phyloP scores from a whole-genome alignment of 2,888 invertebrate species.

The Lithodes maja region DNA sequence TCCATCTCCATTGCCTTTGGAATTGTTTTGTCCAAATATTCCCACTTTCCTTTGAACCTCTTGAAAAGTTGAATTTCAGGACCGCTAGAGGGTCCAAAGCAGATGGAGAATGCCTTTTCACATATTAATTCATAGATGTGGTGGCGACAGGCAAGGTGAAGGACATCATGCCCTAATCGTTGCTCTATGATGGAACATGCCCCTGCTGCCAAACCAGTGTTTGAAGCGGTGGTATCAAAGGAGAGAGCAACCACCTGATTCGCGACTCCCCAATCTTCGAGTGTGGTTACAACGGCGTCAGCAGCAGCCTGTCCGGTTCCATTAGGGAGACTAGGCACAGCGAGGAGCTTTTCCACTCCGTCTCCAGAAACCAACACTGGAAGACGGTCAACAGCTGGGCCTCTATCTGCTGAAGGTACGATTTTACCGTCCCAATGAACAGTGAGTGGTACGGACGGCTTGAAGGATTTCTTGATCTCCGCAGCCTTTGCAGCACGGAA shows the following conservation, averaged over 20 bases:
- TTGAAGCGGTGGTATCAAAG: not conserved
- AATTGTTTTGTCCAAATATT: no score
- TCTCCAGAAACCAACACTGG: not conserved
- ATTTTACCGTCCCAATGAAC: not conserved
- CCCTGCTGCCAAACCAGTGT: not conserved
- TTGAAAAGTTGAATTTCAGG: not conserved
- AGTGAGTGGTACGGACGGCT: not conserved
- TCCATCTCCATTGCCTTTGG: no score
- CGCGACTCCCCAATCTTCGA: not conserved
- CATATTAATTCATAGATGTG: not conserved
- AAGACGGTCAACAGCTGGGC: not conserved
- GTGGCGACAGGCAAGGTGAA: constrained; percentile 8
- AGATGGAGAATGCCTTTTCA: not conserved
- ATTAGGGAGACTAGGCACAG: not conserved
- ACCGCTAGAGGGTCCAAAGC: not conserved
- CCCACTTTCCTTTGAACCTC: no score
- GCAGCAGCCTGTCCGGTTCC: not conserved
- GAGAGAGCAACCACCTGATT: not conserved
- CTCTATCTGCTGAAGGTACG: not conserved
- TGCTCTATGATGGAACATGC: not conserved
- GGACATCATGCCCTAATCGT: not conserved
- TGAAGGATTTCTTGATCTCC: not conserved
- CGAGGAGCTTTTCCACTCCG: not conserved
- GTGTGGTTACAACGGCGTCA: not conserved
- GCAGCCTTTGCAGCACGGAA: not conserved